Conservation (phyloP, 2,888 invertebrate species). For the Arctia plantaginis region DNA sequence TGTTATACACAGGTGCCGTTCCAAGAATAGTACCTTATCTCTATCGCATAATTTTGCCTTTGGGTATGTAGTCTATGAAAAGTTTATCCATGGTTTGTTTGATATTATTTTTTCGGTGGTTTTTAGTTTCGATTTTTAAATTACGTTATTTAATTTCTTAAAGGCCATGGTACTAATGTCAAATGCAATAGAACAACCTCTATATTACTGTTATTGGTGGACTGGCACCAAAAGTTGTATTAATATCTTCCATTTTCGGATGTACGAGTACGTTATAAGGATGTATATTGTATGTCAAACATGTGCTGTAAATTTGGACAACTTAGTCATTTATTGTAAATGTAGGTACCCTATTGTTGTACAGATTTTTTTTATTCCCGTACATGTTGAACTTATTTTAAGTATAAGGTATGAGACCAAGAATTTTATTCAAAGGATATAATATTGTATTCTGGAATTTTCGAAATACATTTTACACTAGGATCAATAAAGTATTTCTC, state of each 20-base stretch:
- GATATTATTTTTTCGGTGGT: slow-evolving; percentile 37
- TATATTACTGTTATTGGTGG: slow-evolving; percentile 21
- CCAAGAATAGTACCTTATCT: slow-evolving; percentile 74
- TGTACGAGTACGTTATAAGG: slow-evolving; percentile 17
- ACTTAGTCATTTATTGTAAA: slow-evolving; percentile 71
- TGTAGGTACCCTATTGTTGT: slow-evolving; percentile 77
- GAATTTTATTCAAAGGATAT: slow-evolving; percentile 83
- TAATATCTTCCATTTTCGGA: slow-evolving; percentile 37
- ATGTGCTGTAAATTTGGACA: slow-evolving; percentile 74
- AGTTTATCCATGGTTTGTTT: slow-evolving; percentile 44
- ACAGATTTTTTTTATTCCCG: slow-evolving; percentile 70
- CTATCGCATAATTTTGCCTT: slow-evolving; percentile 62
- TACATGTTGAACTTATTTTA: slow-evolving; percentile 78
- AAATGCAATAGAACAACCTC: slow-evolving; percentile 33
- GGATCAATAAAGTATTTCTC: slow-evolving; percentile 86
- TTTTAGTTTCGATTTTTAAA: slow-evolving; percentile 31
- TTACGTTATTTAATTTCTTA: slow-evolving; percentile 29
- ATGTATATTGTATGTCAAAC: slow-evolving; percentile 44
- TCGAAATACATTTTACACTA: slow-evolving; percentile 85
- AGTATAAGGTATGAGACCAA: slow-evolving; percentile 83
- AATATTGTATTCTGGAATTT: slow-evolving; percentile 83
- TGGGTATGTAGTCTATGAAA: slow-evolving; percentile 53
- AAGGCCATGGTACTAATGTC: slow-evolving; percentile 36
- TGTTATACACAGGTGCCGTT: slow-evolving; percentile 72
- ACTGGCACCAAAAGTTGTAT: slow-evolving; percentile 20